Conservation (phyloP, 2,797 vertebrate genomes). For the Carduelis carduelis region DNA sequence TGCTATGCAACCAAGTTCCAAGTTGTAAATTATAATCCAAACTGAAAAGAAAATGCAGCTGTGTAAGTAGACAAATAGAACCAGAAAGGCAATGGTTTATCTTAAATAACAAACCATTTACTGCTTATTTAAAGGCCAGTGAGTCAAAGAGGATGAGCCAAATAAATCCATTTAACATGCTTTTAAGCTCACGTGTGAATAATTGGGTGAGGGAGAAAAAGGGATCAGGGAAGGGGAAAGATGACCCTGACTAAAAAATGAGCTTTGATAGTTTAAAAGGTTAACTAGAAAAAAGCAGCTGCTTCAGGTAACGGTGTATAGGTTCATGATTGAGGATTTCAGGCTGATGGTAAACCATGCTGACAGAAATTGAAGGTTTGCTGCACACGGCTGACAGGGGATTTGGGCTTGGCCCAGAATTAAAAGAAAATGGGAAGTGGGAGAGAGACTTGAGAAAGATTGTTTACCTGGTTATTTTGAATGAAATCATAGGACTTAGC, state of each 20-base stretch:
- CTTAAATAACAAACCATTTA: neutral
- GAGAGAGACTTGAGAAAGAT: neutral
- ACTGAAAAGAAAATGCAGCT: neutral
- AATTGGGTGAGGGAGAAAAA: neutral
- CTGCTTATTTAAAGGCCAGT: neutral
- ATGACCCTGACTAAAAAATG: neutral
- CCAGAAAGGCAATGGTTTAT: neutral
- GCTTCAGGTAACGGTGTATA: neutral
- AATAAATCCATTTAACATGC: neutral
- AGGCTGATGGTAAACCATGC: neutral
- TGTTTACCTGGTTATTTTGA: neutral
- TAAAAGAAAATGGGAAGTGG: neutral
- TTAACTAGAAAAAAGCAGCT: neutral
- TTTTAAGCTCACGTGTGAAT: neutral
- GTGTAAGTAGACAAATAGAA: neutral
- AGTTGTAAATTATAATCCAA: neutral
- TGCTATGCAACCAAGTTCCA: neutral
- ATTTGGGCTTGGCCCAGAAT: neutral
- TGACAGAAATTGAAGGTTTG: conserved; percentile 13
- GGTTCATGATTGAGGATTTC: conserved; percentile 11
- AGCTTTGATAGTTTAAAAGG: conserved; percentile 11
- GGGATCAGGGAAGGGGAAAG: neutral
- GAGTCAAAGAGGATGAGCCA: neutral
- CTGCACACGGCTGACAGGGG: neutral
- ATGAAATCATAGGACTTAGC: neutral